phyloP scores from a whole-genome alignment of 2,113 vertebrate species.

The Misgurnus anguillicaudatus region DNA sequence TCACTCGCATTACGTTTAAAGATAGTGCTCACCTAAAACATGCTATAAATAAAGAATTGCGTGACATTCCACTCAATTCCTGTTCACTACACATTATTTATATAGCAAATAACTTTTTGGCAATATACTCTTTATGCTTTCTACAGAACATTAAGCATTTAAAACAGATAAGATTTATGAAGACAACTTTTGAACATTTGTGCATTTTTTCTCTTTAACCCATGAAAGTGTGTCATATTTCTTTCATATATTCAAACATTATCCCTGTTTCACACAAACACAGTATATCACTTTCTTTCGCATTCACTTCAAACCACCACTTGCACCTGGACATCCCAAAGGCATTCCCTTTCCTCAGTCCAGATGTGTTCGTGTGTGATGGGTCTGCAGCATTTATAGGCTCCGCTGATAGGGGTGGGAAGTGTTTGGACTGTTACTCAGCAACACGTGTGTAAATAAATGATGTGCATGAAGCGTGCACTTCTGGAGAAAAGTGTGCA shows the following conservation, averaged over 20 bases:
- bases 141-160: too few relatives aligned
- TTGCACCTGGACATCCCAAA: conserved; percentile 63
- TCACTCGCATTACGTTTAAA: not conserved
- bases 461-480: conserved; percentile 35
- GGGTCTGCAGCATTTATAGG: conserved; percentile 53
- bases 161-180: not conserved
- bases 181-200: not conserved
- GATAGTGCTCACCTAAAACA: not conserved
- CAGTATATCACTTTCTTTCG: not conserved
- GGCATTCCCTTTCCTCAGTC: conserved; percentile 46
- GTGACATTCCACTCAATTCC: conserved; percentile 8
- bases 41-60: conserved; percentile 12
- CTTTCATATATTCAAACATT: conserved; percentile 14
- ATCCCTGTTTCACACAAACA: not conserved
- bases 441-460: conserved; percentile 68
- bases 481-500: conserved; percentile 12
- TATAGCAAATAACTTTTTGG: too few relatives aligned
- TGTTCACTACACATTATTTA: not conserved
- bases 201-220: too few relatives aligned
- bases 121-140: too few relatives aligned
- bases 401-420: conserved; percentile 47
- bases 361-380: conserved; percentile 55
- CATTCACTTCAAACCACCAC: conserved; percentile 49
- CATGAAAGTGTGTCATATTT: too few relatives aligned
- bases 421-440: conserved; percentile 71